A percentile compares a stretch with the other conserved stretches of the same genome.
These are phyloP conservation scores for Clanis bilineata DNA, from an alignment of 2,888 invertebrate genomes.

Conservation along the genomic window DNA sequence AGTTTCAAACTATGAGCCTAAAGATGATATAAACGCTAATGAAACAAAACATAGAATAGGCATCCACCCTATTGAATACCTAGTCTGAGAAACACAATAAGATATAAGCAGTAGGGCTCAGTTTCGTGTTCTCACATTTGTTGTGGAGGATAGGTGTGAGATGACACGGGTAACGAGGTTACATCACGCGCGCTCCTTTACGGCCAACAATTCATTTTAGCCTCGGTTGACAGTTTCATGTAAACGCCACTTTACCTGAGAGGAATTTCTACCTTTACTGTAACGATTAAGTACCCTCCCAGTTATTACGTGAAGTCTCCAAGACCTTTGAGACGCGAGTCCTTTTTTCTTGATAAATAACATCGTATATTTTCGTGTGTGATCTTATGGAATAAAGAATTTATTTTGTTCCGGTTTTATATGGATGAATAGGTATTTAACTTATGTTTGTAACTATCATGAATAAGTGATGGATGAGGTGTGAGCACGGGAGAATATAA, in stretches of 20 bases:
- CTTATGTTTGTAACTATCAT: not conserved
- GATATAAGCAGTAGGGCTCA: slow-evolving; percentile 26
- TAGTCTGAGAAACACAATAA: not conserved
- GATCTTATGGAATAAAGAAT: not conserved
- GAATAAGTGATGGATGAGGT: not conserved
- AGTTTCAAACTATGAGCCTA: no score
- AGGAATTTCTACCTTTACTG: slow-evolving; percentile 20
- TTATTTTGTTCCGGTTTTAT: not conserved
- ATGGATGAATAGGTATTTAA: not conserved
- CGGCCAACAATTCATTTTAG: slow-evolving; percentile 44
- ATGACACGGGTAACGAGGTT: slow-evolving; percentile 36
- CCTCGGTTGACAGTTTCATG: slow-evolving; percentile 39
- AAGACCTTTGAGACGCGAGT: not conserved
- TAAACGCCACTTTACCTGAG: slow-evolving; percentile 26
- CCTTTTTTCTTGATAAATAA: not conserved
- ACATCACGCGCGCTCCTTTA: slow-evolving; percentile 34
- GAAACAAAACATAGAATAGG: no score
- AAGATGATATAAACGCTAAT: no score
- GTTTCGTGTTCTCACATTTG: slow-evolving; percentile 38
- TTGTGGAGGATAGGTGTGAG: slow-evolving; percentile 31
- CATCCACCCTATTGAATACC: not conserved
- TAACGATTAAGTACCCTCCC: slow-evolving; percentile 22
- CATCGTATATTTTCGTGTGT: not conserved
- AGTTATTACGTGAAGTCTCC: slow-evolving; percentile 14
- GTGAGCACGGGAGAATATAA: no score